phyloP scores from a whole-genome alignment of 2,113 vertebrate species.

The Ahaetulla prasina region DNA sequence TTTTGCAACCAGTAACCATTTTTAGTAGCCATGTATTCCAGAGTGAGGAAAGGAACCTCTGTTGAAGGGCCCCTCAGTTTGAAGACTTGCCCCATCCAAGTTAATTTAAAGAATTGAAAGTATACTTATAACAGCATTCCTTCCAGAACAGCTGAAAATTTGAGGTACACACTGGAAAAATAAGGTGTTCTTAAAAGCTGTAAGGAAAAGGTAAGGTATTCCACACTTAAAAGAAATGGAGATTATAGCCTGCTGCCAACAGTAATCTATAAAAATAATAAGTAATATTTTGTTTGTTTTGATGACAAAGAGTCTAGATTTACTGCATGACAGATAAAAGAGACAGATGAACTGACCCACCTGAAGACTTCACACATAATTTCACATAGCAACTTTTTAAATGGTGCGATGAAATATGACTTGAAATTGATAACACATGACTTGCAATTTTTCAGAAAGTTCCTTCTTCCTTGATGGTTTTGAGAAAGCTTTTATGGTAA shows the following conservation, averaged over 20 bases:
- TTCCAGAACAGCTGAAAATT: neutral
- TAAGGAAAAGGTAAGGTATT: neutral
- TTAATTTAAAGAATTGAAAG: neutral
- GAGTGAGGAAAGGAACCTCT: neutral
- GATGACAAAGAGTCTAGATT: neutral
- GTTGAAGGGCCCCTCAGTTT: neutral
- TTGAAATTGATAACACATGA: neutral
- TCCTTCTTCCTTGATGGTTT: neutral
- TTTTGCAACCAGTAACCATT: neutral
- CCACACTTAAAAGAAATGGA: neutral
- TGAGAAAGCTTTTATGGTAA: neutral
- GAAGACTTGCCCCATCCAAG: neutral
- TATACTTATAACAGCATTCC: neutral
- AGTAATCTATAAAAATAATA: neutral
- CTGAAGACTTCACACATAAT: neutral
- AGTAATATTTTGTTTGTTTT: neutral
- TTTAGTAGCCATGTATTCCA: neutral
- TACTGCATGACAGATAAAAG: neutral
- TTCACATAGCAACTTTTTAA: neutral
- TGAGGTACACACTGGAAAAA: neutral
- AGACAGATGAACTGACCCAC: neutral
- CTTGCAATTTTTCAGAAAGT: neutral
- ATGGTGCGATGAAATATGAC: neutral
- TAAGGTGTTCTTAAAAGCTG: neutral
- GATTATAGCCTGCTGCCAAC: neutral